A percentile compares a stretch with the other conserved stretches of the same genome.
phyloP scores from a whole-genome alignment of 1,140 invertebrate species.

The Spodoptera litura region DNA sequence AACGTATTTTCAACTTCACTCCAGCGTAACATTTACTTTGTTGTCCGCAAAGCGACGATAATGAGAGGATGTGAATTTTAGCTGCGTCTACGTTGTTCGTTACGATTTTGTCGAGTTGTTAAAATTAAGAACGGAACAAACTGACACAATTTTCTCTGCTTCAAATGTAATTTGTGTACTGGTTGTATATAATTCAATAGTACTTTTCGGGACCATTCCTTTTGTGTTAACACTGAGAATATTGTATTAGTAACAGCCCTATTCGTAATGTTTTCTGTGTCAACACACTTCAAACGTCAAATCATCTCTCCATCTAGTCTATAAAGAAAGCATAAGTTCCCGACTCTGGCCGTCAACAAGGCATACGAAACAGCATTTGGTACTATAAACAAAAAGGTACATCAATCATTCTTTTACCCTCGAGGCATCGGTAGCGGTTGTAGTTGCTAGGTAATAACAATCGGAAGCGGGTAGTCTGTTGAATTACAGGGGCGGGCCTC shows the following conservation, averaged over 20 bases:
- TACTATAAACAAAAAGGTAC: conserved; percentile 38
- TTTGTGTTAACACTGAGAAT: neutral
- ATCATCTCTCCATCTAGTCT: conserved; percentile 23
- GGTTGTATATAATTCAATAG: neutral
- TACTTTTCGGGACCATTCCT: neutral
- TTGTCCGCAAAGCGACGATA: conserved; percentile 31
- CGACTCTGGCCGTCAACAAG: neutral
- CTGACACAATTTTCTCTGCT: conserved; percentile 22
- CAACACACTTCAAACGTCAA: conserved; percentile 14
- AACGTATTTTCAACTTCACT: conserved; percentile 31
- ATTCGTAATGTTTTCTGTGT: conserved; percentile 4
- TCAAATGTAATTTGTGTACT: neutral
- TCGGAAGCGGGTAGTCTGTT: conserved; percentile 68
- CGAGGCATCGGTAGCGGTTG: conserved; percentile 36
- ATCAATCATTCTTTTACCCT: conserved; percentile 49
- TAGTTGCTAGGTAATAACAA: conserved; percentile 69
- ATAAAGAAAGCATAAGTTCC: neutral
- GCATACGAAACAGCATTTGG: conserved; percentile 15
- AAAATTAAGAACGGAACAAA: conserved; percentile 8
- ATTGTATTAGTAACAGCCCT: neutral
- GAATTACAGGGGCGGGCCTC: conserved; percentile 62
- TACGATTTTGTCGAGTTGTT: conserved; percentile 19
- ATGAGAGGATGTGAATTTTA: conserved; percentile 34
- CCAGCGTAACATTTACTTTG: conserved; percentile 36
- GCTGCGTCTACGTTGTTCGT: conserved; percentile 21